phyloP scores from a whole-genome alignment of 2,797 vertebrate species.

The Manis javanica region DNA sequence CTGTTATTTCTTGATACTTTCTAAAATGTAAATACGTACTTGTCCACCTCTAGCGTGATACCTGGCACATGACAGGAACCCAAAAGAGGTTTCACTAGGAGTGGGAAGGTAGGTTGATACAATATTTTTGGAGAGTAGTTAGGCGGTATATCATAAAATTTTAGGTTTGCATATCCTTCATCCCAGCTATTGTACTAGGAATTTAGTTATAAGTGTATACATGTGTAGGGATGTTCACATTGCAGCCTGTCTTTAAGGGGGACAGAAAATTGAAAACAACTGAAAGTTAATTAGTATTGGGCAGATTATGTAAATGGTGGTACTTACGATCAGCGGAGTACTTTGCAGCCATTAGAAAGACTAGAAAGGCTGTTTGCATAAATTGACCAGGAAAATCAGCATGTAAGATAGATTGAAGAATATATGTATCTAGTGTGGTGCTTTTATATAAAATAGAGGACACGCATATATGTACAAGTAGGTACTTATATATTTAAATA shows the following conservation, averaged over 20 bases:
- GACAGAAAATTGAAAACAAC: not conserved
- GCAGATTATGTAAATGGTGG: not conserved
- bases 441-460: not conserved
- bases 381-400: not conserved
- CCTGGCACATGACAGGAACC: too few species aligned
- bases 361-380: not conserved
- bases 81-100: not conserved
- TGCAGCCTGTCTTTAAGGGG: not conserved
- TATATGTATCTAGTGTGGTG: not conserved
- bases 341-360: not conserved
- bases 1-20: not conserved
- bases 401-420: not conserved
- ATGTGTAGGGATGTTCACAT: not conserved
- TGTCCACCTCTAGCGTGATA: too few species aligned
- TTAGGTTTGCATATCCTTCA: not conserved
- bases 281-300: not conserved
- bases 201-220: not conserved
- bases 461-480: not conserved
- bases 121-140: not conserved
- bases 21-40: too few species aligned
- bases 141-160: not conserved
- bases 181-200: not conserved
- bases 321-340: not conserved
- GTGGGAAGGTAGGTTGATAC: not conserved
- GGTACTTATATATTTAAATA: not conserved